These are phyloP conservation scores for Xestia c-nigrum DNA, from an alignment of 2,888 invertebrate species.

Conservation along the genomic window DNA sequence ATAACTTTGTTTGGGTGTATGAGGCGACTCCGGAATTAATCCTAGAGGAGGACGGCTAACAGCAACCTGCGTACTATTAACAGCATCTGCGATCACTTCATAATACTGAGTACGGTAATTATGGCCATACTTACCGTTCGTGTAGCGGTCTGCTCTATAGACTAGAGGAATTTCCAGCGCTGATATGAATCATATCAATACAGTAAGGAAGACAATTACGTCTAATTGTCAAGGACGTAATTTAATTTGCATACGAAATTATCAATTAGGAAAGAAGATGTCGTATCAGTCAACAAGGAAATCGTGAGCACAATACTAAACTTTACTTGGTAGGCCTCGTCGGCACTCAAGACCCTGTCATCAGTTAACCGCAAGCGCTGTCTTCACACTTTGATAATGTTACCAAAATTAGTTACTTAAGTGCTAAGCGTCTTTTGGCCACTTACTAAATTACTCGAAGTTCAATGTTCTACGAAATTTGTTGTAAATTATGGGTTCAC, in stretches of 20 bases:
- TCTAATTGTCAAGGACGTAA: constrained; percentile 14
- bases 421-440: constrained; percentile 80
- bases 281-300: constrained; percentile 52
- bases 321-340: constrained; percentile 41
- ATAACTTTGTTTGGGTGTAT: constrained; percentile 34
- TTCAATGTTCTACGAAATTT: constrained; percentile 87
- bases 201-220: not conserved
- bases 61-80: constrained; percentile 46
- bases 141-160: constrained; percentile 46
- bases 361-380: constrained; percentile 82
- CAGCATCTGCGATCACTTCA: constrained; percentile 48
- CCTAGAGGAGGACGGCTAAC: constrained; percentile 32
- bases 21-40: constrained; percentile 45
- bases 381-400: constrained; percentile 79
- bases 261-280: constrained; percentile 10
- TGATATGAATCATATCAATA: constrained; percentile 32
- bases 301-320: constrained; percentile 41
- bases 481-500: constrained; percentile 88
- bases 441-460: constrained; percentile 85
- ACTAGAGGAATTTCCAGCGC: constrained; percentile 32
- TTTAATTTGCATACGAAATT: constrained; percentile 17
- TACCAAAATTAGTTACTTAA: constrained; percentile 80
- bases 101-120: constrained; percentile 48
- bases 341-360: constrained; percentile 70
- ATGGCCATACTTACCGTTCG: constrained; percentile 49